Percentiles rank a stretch among this genome's conserved stretches.
Evolutionary conservation across 2,888 invertebrate genomes (phyloP).

Genomic region (Watsonalla cultraria): DNA sequence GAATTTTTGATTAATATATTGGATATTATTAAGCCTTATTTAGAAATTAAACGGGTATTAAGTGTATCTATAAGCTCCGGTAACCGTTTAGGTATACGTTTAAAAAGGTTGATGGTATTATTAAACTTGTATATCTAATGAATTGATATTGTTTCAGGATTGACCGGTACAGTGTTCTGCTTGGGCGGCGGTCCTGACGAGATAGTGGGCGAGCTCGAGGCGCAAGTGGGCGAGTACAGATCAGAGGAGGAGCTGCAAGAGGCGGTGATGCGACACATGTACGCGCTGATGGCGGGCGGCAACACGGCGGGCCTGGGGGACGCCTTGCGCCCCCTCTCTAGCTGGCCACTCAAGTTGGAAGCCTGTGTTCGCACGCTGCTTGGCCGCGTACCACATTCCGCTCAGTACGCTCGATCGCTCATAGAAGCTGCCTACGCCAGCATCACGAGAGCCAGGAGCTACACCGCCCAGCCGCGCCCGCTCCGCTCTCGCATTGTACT

Average conservation of each 20-base stretch:
- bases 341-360: neutral
- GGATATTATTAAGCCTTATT: too few species aligned
- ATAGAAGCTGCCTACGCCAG: constrained; percentile 1
- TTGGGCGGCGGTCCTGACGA: constrained; percentile 44
- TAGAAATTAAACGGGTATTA: too few species aligned
- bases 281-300: constrained; percentile 27
- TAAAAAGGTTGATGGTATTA: too few species aligned
- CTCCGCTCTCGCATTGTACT: too few species aligned
- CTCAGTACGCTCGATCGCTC: constrained; percentile 7
- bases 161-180: constrained; percentile 48
- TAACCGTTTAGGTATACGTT: too few species aligned
- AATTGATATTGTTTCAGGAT: constrained; percentile 19
- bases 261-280: constrained; percentile 42
- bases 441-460: too few species aligned
- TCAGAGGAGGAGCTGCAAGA: constrained; percentile 37
- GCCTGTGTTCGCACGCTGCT: neutral
- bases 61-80: too few species aligned
- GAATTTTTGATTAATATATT: too few species aligned
- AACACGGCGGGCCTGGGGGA: neutral
- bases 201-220: constrained; percentile 25
- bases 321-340: neutral
- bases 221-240: constrained; percentile 24
- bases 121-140: neutral
- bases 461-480: too few species aligned
- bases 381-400: neutral